Conservation (phyloP, 2,113 vertebrate genomes). For the Osmerus mordax region DNA sequence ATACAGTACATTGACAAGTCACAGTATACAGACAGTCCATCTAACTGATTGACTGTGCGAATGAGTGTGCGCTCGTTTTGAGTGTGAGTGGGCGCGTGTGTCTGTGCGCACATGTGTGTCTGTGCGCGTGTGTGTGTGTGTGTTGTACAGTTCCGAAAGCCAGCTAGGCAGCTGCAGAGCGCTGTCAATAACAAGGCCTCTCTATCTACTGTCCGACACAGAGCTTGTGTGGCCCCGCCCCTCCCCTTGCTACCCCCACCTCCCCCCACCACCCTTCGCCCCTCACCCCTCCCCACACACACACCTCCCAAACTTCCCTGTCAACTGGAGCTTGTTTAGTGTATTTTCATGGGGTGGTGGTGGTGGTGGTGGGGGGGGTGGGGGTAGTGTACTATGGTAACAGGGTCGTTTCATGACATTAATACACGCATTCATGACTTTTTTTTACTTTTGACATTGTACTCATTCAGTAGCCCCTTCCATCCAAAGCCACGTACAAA, state of each 20-base stretch:
- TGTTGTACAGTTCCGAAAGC: not conserved
- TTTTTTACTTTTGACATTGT: no score
- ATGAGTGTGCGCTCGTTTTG: slow-evolving; percentile 14
- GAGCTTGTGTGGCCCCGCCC: slow-evolving; percentile 3
- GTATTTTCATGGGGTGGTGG: slow-evolving; percentile 1
- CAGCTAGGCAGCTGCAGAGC: not conserved
- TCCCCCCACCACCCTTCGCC: no score
- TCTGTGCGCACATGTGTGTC: not conserved
- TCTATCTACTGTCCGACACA: not conserved
- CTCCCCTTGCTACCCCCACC: slow-evolving; percentile 47
- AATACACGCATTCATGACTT: no score
- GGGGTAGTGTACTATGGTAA: not conserved
- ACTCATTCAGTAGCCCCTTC: no score
- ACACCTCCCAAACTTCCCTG: no score
- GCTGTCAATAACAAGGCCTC: not conserved
- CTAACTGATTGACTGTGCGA: not conserved
- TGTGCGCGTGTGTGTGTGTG: not conserved
- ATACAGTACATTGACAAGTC: no score
- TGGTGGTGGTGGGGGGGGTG: not conserved
- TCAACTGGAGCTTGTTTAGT: not conserved
- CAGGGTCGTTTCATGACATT: no score
- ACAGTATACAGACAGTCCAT: no score
- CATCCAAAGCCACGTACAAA: no score
- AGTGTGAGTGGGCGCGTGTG: not conserved
- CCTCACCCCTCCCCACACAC: no score